phyloP scores from a whole-genome alignment of 2,888 invertebrate species.

The Atherix ibis region DNA sequence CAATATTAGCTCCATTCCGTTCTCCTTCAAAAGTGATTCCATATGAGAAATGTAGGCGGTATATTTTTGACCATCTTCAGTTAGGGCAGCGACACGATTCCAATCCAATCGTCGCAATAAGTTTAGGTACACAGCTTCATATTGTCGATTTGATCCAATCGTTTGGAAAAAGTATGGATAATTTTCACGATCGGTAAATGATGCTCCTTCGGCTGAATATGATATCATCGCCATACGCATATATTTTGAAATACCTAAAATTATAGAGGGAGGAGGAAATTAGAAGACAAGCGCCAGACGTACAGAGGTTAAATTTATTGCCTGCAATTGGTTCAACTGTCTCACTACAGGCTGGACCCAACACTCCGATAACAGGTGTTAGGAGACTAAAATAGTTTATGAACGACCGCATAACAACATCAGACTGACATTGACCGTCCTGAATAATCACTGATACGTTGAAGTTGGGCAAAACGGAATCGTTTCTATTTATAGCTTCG shows the following conservation, averaged over 20 bases:
- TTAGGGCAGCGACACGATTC: conserved; percentile 56
- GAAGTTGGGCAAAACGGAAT: conserved; percentile 42
- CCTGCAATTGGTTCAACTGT: conserved; percentile 66
- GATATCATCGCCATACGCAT: conserved; percentile 57
- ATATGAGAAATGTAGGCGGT: conserved; percentile 59
- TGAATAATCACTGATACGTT: conserved; percentile 38
- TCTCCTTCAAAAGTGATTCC: conserved; percentile 44
- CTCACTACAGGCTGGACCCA: conserved; percentile 69
- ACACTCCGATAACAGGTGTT: conserved; percentile 45
- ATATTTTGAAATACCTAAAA: conserved; percentile 56
- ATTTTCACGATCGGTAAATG: conserved; percentile 47
- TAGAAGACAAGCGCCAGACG: not conserved
- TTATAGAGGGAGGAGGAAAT: too few species aligned
- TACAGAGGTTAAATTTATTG: conserved; percentile 3
- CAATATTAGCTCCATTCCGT: conserved; percentile 46
- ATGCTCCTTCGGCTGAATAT: conserved; percentile 63
- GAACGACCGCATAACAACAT: conserved; percentile 57
- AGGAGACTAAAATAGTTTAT: conserved; percentile 45
- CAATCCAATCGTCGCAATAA: conserved; percentile 46
- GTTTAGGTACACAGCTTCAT: conserved; percentile 41
- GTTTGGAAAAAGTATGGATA: conserved; percentile 70
- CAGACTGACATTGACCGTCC: conserved; percentile 54
- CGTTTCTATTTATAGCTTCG: conserved; percentile 43
- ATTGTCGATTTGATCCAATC: conserved; percentile 57
- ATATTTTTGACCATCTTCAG: conserved; percentile 65